These are phyloP conservation scores for Solea senegalensis DNA, from an alignment of 2,113 vertebrate species.

Conservation along the genomic window DNA sequence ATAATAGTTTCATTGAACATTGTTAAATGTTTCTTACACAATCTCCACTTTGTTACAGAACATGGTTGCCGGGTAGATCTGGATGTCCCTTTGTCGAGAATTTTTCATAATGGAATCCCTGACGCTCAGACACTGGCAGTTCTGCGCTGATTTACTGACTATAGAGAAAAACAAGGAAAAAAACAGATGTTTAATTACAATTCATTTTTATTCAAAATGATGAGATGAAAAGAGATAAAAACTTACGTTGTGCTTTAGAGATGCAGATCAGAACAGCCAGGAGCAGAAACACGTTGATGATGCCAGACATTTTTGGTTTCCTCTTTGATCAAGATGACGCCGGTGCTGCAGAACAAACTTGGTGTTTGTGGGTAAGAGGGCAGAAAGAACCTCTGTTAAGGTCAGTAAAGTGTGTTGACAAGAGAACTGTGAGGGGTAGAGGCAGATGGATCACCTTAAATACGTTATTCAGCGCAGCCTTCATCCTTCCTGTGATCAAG, in stretches of 20 bases:
- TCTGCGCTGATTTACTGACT: slow-evolving; percentile 20
- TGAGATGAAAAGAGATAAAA: background rate
- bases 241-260: slow-evolving; percentile 65
- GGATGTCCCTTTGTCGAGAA: slow-evolving; percentile 42
- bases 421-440: slow-evolving; percentile 17
- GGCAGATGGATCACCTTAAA: slow-evolving; percentile 15
- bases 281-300: slow-evolving; percentile 58
- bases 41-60: slow-evolving; percentile 73
- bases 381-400: background rate
- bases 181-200: background rate
- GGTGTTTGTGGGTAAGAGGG: background rate
- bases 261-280: slow-evolving; percentile 55
- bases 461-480: background rate
- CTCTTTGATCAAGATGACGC: slow-evolving; percentile 9
- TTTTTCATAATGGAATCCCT: accelerated
- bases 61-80: slow-evolving; percentile 54
- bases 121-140: slow-evolving; percentile 57
- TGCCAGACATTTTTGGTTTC: slow-evolving; percentile 58
- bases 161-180: slow-evolving; percentile 3
- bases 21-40: slow-evolving; percentile 61
- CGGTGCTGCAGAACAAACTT: background rate
- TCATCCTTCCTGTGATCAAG: slow-evolving; percentile 35
- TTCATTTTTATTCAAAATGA: background rate
- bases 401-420: background rate
- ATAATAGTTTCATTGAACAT: background rate